Base-by-base conservation (phyloP, 2,888 invertebrate genomes). In the Platycheirus albimanus region DNA sequence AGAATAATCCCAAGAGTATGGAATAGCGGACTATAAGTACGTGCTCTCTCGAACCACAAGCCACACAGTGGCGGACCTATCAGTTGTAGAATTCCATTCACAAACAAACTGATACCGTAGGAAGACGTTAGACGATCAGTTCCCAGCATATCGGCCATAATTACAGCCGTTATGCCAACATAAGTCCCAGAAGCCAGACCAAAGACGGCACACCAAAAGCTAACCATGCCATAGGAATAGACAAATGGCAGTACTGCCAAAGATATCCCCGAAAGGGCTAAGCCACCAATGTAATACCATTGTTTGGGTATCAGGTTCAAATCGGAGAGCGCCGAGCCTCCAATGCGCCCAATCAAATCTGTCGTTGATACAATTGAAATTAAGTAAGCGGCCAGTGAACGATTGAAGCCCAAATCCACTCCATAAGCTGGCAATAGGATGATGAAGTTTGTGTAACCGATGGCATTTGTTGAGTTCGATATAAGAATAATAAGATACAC, bases 91-190 rank as follows among this genome's bases (percentile, higher is more conserved):
- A 97, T 93, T 1, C 97, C 97, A 86, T 96, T 97, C 10, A 96
- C 93, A 86, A 97, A 96, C 30, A 97, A 91, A 85, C 96, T 96
- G 30, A 97, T 96, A 0, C 97, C 97, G 86, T 96, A 97, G 0
- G 96, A 96, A 0, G 96, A 96, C 87, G 96, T 96, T 0, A 97
- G 90, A n/a, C 95, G 92, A 85, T 97, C 96, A 0, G 95, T 94
- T 0, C 97, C 97, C 5, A 97, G 88, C 94, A 96, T 94, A 88
- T 97, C 96, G 0, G 96, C 96, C 95, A 97, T 96, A 3, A 96
- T 96, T 41, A 97, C 94, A 0, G 97, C 96, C 0, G 96, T 96
- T 11, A 97, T 94, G 3, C 97, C 97, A 0, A 96, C 96, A 88
- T 96, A 97, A 1, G 95, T 93, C 8, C 97, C 97, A 0, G 96